A percentile compares a stretch with the other conserved stretches of the same genome.
phyloP scores from a whole-genome alignment of 2,888 invertebrate genomes.

The Pheosia tremula region DNA sequence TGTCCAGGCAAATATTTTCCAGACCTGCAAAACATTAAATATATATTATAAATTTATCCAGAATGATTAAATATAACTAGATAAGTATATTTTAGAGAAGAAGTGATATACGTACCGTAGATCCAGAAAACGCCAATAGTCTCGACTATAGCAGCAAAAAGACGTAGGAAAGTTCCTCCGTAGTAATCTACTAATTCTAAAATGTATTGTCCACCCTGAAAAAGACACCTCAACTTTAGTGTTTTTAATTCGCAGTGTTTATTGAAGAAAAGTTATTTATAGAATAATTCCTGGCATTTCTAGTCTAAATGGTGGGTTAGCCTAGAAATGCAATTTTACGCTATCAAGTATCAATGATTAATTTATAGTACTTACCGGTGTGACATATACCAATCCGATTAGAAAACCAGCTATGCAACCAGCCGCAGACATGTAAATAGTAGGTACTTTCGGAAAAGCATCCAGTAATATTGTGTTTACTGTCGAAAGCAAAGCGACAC shows the following conservation, averaged over 20 bases:
- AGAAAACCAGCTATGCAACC: constrained; percentile 85
- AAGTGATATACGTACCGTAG: constrained; percentile 83
- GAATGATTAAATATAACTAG: too few species aligned
- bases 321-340: too few species aligned
- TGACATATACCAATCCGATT: constrained; percentile 88
- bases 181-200: constrained; percentile 90
- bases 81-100: not conserved
- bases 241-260: not conserved
- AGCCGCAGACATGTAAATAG: constrained; percentile 84
- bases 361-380: constrained; percentile 84
- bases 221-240: constrained; percentile 17
- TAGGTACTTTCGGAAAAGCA: constrained; percentile 85
- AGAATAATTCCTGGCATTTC: too few species aligned
- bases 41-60: not conserved
- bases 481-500: constrained; percentile 88
- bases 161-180: constrained; percentile 91
- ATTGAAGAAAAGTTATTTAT: too few species aligned
- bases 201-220: constrained; percentile 90
- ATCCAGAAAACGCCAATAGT: constrained; percentile 90
- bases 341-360: too few species aligned
- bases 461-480: constrained; percentile 88
- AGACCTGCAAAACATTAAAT: constrained; percentile 49
- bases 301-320: too few species aligned
- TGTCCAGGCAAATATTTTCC: constrained; percentile 82
- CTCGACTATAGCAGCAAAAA: constrained; percentile 88